Evolutionary conservation across 2,888 invertebrate genomes (phyloP).

Genomic region (Deilephila elpenor): DNA sequence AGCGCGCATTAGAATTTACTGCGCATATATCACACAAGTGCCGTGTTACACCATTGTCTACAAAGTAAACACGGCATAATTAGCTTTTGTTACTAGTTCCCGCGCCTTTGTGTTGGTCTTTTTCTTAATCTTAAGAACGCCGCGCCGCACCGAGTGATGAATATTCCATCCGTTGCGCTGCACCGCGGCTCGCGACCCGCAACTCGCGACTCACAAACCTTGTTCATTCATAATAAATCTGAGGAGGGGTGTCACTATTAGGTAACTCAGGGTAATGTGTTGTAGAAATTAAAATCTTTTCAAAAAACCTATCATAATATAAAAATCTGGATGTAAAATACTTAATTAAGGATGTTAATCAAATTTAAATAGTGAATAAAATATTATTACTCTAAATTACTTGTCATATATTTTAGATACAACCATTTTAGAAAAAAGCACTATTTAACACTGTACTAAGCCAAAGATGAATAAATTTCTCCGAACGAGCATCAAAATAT

Average conservation of each 20-base stretch:
- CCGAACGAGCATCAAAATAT: not conserved
- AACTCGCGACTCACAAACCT: not conserved
- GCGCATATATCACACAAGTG: conserved; percentile 72
- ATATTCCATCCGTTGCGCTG: conserved; percentile 9
- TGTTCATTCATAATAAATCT: conserved; percentile 7
- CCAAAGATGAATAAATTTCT: not conserved
- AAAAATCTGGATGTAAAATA: not conserved
- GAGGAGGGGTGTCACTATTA: not conserved
- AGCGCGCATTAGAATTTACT: conserved; percentile 77
- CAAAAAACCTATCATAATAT: no score
- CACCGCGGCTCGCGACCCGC: not conserved
- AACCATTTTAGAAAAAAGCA: no score
- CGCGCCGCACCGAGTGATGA: conserved; percentile 13
- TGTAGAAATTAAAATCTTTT: not conserved
- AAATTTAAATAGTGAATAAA: no score
- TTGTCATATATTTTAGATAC: no score
- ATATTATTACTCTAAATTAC: no score
- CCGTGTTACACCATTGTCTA: conserved; percentile 68
- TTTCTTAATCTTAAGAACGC: conserved; percentile 32
- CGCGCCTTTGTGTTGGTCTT: conserved; percentile 33
- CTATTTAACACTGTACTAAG: not conserved
- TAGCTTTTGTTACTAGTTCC: conserved; percentile 56
- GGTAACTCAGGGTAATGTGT: not conserved
- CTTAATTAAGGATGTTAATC: not conserved
- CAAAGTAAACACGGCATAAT: conserved; percentile 66